A percentile compares a stretch with the other conserved stretches of the same genome.
Conservation (phyloP, 2,888 invertebrate genomes). For the Pantelozetes paolii region DNA sequence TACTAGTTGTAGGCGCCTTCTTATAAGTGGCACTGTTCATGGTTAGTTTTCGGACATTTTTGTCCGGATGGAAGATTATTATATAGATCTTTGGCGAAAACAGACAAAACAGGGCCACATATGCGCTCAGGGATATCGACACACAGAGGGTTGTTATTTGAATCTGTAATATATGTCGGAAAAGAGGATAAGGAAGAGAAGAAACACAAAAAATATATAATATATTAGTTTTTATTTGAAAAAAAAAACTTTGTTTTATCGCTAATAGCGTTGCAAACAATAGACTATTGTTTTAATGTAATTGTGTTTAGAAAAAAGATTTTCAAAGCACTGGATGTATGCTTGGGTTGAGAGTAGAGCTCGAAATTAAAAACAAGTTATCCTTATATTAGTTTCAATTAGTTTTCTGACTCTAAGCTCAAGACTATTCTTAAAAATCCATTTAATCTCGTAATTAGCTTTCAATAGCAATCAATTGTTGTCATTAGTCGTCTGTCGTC, state of each 20-base stretch:
- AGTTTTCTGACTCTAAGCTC: too few species aligned
- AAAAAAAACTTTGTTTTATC: too few species aligned
- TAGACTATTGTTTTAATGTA: too few species aligned
- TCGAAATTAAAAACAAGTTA: too few species aligned
- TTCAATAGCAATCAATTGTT: background rate
- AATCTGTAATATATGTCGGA: constrained; percentile 55
- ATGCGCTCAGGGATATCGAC: constrained; percentile 65
- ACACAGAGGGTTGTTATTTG: constrained; percentile 67
- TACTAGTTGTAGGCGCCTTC: constrained; percentile 41
- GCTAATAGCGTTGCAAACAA: too few species aligned
- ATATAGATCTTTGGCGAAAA: constrained; percentile 70
- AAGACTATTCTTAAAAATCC: background rate
- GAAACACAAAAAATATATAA: background rate
- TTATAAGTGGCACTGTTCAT: constrained; percentile 54
- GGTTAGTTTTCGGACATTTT: constrained; percentile 62
- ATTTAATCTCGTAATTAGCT: constrained; percentile 9
- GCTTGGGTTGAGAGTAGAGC: too few species aligned
- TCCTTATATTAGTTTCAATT: too few species aligned
- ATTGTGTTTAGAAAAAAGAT: too few species aligned
- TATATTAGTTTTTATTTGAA: too few species aligned
- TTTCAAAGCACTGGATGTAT: too few species aligned
- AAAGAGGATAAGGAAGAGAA: background rate
- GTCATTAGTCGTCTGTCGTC: background rate
- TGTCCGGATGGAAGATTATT: constrained; percentile 67
- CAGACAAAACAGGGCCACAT: constrained; percentile 65